Evolutionary conservation across 1,140 invertebrate species (phyloP).

Genomic region (Acromyrmex echinatior): DNA sequence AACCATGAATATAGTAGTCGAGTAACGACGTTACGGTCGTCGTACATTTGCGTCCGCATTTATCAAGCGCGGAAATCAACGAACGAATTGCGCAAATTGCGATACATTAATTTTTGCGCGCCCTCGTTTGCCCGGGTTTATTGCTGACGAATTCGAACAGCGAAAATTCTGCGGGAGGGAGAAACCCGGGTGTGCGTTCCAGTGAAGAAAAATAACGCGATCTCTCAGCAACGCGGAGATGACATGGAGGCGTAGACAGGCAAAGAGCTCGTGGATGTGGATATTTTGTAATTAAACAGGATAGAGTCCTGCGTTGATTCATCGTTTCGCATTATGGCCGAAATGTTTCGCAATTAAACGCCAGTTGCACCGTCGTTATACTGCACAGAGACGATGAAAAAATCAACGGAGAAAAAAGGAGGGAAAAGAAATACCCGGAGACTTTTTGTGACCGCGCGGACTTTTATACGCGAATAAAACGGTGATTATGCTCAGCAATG

Average conservation of each 20-base stretch:
- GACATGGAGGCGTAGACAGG: slow-evolving; percentile 17
- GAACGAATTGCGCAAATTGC: slow-evolving; percentile 24
- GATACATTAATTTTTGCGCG: slow-evolving; percentile 45
- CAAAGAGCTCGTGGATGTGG: slow-evolving; percentile 2
- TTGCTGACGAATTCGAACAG: slow-evolving; percentile 36
- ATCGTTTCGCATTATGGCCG: slow-evolving; percentile 71
- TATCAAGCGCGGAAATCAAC: slow-evolving; percentile 43
- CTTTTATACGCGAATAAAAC: slow-evolving; percentile 15
- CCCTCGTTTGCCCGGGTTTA: slow-evolving; percentile 29
- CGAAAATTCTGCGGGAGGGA: slow-evolving; percentile 16
- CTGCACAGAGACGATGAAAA: slow-evolving; percentile 58
- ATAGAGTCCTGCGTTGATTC: slow-evolving; percentile 75
- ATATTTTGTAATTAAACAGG: slow-evolving; percentile 77
- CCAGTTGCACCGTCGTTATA: slow-evolving; percentile 60
- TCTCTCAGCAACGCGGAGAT: slow-evolving; percentile 5
- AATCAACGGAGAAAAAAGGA: slow-evolving; percentile 8
- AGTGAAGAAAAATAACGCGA: slow-evolving; percentile 67
- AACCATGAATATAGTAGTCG: slow-evolving; percentile 12
- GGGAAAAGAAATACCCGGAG: slow-evolving; percentile 17
- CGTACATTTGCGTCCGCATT: slow-evolving; percentile 14
- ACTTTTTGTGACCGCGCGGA: slow-evolving; percentile 20
- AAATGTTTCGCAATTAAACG: slow-evolving; percentile 77
- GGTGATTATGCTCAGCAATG: slow-evolving; percentile 56
- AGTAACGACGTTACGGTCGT: slow-evolving; percentile 10
- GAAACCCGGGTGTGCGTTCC: background rate